phyloP scores from a whole-genome alignment of 2,797 vertebrate genomes.

The Lerista edwardsae region DNA sequence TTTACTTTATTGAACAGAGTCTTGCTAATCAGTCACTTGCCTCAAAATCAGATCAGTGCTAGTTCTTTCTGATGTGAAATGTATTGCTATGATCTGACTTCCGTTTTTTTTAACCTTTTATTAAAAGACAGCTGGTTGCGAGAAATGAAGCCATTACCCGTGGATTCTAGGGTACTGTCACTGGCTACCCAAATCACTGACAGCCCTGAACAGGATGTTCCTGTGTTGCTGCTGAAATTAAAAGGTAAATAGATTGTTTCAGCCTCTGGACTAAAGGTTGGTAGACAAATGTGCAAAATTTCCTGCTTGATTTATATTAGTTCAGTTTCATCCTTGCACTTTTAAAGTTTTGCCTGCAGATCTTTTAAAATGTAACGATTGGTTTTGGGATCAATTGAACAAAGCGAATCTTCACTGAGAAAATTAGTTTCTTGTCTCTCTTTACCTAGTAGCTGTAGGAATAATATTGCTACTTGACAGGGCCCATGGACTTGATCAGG shows the following conservation, averaged over 20 bases:
- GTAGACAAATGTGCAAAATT: background rate
- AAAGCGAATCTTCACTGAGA: background rate
- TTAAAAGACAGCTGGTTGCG: slow-evolving; percentile 49
- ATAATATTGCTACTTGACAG: background rate
- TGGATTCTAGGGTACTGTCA: slow-evolving; percentile 73
- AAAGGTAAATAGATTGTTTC: slow-evolving; percentile 72
- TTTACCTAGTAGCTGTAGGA: background rate
- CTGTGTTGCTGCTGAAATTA: slow-evolving; percentile 76
- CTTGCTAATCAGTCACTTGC: background rate
- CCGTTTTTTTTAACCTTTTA: background rate
- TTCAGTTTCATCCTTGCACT: background rate
- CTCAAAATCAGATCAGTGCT: background rate
- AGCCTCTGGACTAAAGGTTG: background rate
- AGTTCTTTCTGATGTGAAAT: background rate
- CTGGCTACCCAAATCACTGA: slow-evolving; percentile 77
- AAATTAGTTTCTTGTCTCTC: background rate
- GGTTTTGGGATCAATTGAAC: background rate
- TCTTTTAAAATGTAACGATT: background rate
- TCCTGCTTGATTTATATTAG: background rate
- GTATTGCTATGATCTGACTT: background rate
- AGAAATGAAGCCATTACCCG: slow-evolving; percentile 57
- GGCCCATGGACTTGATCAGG: background rate
- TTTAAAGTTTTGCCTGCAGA: background rate
- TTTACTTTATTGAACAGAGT: background rate
- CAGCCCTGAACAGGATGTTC: slow-evolving; percentile 74